A percentile compares a stretch with the other conserved stretches of the same genome.
Evolutionary conservation across 2,113 vertebrate species (phyloP).

Genomic region (Sigmodon hispidus): DNA sequence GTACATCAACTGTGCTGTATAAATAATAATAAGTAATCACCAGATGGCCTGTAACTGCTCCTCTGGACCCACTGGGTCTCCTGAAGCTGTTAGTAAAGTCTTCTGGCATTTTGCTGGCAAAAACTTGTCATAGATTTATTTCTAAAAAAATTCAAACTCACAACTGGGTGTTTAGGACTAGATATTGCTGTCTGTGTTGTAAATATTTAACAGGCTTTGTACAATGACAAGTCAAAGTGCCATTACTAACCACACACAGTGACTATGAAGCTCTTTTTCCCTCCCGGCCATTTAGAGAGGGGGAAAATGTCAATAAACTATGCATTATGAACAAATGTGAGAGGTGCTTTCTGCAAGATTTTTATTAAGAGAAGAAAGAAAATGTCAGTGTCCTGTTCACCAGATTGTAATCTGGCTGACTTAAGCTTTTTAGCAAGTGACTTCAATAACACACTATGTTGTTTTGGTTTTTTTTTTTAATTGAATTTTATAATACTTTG

Average conservation of each 20-base stretch:
- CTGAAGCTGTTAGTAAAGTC: slow-evolving; percentile 82
- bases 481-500: slow-evolving; percentile 82
- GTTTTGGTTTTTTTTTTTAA: slow-evolving; percentile 48
- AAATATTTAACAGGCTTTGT: slow-evolving; percentile 83
- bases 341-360: slow-evolving; percentile 58
- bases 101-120: slow-evolving; percentile 78
- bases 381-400: slow-evolving; percentile 39
- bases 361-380: slow-evolving; percentile 65
- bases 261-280: slow-evolving; percentile 67
- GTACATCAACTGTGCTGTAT: slow-evolving; percentile 77
- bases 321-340: slow-evolving; percentile 65
- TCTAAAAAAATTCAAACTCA: slow-evolving; percentile 81
- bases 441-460: slow-evolving; percentile 80
- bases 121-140: slow-evolving; percentile 83
- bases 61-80: slow-evolving; percentile 80
- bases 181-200: slow-evolving; percentile 80
- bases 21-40: slow-evolving; percentile 85
- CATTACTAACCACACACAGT: slow-evolving; percentile 75
- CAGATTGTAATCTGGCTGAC: slow-evolving; percentile 35
- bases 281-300: slow-evolving; percentile 72
- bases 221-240: slow-evolving; percentile 77
- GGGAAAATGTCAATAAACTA: slow-evolving; percentile 69
- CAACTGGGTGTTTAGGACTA: slow-evolving; percentile 81
- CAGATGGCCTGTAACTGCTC: slow-evolving; percentile 82
- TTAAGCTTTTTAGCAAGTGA: slow-evolving; percentile 76